Evolutionary conservation across 2,888 invertebrate genomes (phyloP).

Genomic region (Eristalis tenax): DNA sequence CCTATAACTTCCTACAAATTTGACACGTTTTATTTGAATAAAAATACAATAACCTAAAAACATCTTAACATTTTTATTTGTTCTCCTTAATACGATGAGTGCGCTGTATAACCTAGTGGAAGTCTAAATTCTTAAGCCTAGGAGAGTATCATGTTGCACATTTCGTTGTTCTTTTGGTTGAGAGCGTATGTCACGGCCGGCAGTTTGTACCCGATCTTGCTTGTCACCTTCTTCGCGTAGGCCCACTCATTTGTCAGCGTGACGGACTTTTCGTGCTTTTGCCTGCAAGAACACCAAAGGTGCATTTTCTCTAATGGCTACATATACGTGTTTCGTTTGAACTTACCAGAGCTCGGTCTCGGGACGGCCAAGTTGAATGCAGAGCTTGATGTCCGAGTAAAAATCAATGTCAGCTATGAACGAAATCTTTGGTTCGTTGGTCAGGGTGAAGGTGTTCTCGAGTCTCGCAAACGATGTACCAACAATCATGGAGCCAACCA

Average conservation of each 20-base stretch:
- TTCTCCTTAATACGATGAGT: not conserved
- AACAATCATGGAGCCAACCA: slow-evolving; percentile 85
- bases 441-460: slow-evolving; percentile 85
- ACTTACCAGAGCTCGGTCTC: slow-evolving; percentile 84
- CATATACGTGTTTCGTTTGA: not conserved
- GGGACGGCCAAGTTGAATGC: slow-evolving; percentile 88
- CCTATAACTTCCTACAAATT: not conserved
- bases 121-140: slow-evolving; percentile 1
- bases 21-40: not conserved
- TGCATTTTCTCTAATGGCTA: not conserved
- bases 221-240: slow-evolving; percentile 75
- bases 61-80: not conserved
- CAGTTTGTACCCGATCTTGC: slow-evolving; percentile 82
- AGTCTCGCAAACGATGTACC: slow-evolving; percentile 86
- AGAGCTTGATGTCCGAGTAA: slow-evolving; percentile 87
- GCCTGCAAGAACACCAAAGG: slow-evolving; percentile 79
- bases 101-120: not conserved
- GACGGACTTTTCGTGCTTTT: slow-evolving; percentile 86
- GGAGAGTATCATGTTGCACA: slow-evolving; percentile 84
- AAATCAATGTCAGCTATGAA: slow-evolving; percentile 90
- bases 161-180: slow-evolving; percentile 89
- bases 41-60: not conserved
- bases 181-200: slow-evolving; percentile 89
- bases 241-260: slow-evolving; percentile 82
- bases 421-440: slow-evolving; percentile 86